A percentile compares a stretch with the other conserved stretches of the same genome.
Conservation (phyloP, 1,140 invertebrate genomes). For the Piezodorus guildinii region DNA sequence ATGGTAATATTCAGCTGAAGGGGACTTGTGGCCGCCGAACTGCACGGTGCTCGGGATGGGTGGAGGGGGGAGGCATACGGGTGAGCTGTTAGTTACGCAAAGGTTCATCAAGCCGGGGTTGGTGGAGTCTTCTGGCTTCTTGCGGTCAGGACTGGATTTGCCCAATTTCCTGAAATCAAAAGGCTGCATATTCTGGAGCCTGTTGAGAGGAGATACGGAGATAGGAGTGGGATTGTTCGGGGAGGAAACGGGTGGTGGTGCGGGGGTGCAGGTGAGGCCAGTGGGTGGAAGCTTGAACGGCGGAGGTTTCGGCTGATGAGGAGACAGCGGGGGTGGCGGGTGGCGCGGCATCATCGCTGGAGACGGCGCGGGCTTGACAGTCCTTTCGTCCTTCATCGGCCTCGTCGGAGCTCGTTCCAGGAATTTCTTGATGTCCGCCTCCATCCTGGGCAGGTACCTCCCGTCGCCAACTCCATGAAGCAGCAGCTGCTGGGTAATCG, state of each 20-base stretch:
- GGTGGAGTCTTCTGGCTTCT: slow-evolving; percentile 36
- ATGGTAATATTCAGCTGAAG: slow-evolving; percentile 30
- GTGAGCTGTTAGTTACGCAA: slow-evolving; percentile 35
- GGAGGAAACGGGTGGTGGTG: slow-evolving; percentile 34
- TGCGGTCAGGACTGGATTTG: slow-evolving; percentile 35
- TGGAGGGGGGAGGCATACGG: slow-evolving; percentile 29
- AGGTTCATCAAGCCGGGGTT: slow-evolving; percentile 47
- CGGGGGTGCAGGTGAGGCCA: slow-evolving; percentile 32
- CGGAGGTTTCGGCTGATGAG: slow-evolving; percentile 22
- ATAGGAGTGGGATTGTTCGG: slow-evolving; percentile 39
- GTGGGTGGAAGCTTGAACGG: slow-evolving; percentile 28
- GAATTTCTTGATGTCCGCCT: slow-evolving; percentile 46
- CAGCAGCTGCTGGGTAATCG: slow-evolving; percentile 67
- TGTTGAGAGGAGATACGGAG: slow-evolving; percentile 65
- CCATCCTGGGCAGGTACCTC: slow-evolving; percentile 32
- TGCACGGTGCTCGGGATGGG: slow-evolving; percentile 24
- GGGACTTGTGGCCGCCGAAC: slow-evolving; percentile 33
- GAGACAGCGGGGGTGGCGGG: slow-evolving; percentile 19
- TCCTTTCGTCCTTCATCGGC: slow-evolving; percentile 18
- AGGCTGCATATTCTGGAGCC: slow-evolving; percentile 88
- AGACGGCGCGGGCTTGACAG: not conserved
- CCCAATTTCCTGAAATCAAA: slow-evolving; percentile 79
- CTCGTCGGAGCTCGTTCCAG: slow-evolving; percentile 35
- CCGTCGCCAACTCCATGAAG: slow-evolving; percentile 33
- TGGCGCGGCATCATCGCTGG: slow-evolving; percentile 5